These are phyloP conservation scores for Caenorhabditis briggsae DNA, from an alignment of 1,140 invertebrate species.

Conservation along the genomic window DNA sequence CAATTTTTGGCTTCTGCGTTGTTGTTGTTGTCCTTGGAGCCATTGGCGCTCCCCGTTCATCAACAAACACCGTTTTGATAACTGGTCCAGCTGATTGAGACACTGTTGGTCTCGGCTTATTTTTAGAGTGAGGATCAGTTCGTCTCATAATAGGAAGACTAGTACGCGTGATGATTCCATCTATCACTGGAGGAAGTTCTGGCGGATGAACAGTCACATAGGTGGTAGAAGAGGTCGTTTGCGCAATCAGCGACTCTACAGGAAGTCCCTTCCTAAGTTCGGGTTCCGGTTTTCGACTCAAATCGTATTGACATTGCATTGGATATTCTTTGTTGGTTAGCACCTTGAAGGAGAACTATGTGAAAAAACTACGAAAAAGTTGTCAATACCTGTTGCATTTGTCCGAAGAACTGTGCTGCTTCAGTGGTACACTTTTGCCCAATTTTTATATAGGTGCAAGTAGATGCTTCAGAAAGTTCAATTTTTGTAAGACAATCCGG, in stretches of 20 bases:
- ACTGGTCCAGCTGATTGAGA: constrained; percentile 10
- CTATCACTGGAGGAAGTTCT: background rate
- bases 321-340: constrained; percentile 61
- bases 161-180: constrained; percentile 10
- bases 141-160: constrained; percentile 23
- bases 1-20: background rate
- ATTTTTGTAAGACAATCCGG: constrained; percentile 53
- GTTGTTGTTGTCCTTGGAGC: background rate
- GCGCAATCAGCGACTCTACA: background rate
- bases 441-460: constrained; percentile 56
- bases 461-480: constrained; percentile 33
- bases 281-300: background rate
- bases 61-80: constrained; percentile 18
- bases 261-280: constrained; percentile 29
- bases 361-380: background rate
- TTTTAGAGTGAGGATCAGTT: constrained; percentile 23
- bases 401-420: constrained; percentile 56
- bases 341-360: background rate
- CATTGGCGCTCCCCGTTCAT: constrained; percentile 2
- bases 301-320: constrained; percentile 58
- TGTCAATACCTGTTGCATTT: constrained; percentile 60
- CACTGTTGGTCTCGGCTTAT: constrained; percentile 5
- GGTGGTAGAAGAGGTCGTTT: constrained; percentile 46
- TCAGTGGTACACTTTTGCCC: constrained; percentile 35
- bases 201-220: constrained; percentile 32